These are phyloP conservation scores for Nothocercus nigrocapillus DNA, from an alignment of 2,113 vertebrate genomes.

Conservation along the genomic window DNA sequence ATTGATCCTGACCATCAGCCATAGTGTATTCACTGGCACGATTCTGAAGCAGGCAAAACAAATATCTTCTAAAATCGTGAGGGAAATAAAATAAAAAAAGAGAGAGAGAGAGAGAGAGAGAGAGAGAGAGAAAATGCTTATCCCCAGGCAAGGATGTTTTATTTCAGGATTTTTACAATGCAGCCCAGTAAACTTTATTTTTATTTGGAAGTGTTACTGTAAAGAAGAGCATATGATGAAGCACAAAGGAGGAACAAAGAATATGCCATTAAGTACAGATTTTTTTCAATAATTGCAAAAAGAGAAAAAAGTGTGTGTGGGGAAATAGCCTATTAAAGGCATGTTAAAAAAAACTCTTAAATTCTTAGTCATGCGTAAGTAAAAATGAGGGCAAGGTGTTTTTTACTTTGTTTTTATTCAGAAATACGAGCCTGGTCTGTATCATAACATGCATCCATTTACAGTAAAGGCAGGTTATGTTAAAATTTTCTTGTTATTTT, in stretches of 20 bases:
- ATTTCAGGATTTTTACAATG: slow-evolving; percentile 13
- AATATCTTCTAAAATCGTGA: neutral
- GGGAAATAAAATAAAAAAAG: neutral
- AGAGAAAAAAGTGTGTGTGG: neutral
- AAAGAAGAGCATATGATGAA: neutral
- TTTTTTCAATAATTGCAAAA: neutral
- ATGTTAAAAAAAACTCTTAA: neutral
- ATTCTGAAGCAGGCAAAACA: neutral
- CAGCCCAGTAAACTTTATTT: slow-evolving; percentile 14
- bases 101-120: too few species aligned
- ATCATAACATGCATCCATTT: neutral
- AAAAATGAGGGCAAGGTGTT: neutral
- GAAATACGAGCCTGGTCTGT: neutral
- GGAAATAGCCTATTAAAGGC: neutral
- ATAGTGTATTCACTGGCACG: neutral
- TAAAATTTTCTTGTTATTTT: neutral
- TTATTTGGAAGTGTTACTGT: slow-evolving; percentile 1
- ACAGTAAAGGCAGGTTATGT: neutral
- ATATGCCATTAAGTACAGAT: neutral
- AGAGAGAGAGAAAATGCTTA: neutral
- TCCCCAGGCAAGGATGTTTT: neutral
- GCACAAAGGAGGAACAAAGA: neutral
- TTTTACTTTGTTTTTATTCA: neutral
- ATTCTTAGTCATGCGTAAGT: neutral
- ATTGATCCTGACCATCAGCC: neutral